Conservation (phyloP, 64 coral and sea anemone genomes). For the Astreopora myriophthalma region DNA sequence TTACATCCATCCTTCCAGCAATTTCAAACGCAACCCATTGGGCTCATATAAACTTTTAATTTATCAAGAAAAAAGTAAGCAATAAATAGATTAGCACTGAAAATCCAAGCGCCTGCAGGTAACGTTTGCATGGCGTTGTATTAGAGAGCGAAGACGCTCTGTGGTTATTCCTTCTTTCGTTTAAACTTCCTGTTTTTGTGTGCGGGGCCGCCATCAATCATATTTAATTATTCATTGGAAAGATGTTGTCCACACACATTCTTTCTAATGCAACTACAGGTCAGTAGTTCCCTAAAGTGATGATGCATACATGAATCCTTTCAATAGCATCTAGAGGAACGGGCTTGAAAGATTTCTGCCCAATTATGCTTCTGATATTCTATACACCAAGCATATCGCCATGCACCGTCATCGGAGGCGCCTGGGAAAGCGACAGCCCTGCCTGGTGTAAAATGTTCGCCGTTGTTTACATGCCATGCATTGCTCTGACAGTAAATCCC, state of each 20-base stretch:
- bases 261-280: too few species aligned
- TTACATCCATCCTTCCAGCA: background rate
- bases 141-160: background rate
- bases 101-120: background rate
- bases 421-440: background rate
- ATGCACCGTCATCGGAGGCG: too few species aligned
- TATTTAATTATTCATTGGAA: constrained; percentile 26
- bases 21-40: background rate
- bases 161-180: background rate
- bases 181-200: constrained; percentile 39
- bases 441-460: background rate
- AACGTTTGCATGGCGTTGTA: background rate
- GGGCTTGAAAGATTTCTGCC: background rate
- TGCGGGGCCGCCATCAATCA: background rate
- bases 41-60: background rate
- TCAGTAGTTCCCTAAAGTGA: background rate
- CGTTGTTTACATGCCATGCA: background rate
- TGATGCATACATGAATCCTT: background rate
- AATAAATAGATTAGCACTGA: background rate
- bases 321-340: background rate
- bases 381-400: background rate
- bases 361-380: background rate
- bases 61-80: background rate
- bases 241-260: background rate
- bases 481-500: too few species aligned